phyloP scores from a whole-genome alignment of 2,888 invertebrate species.

The Dicyrtomina minuta region DNA sequence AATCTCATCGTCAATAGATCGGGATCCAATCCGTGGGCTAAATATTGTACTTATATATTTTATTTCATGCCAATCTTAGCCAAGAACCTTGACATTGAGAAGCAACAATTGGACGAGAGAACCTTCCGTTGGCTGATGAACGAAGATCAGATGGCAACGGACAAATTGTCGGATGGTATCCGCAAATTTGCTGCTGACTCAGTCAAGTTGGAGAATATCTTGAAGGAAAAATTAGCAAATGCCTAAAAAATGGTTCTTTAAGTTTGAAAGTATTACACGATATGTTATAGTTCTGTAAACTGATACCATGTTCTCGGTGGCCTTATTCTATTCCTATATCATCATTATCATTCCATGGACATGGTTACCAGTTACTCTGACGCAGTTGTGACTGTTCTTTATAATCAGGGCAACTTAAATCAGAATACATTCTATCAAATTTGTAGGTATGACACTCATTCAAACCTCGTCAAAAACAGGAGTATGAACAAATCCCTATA shows the following conservation, averaged over 20 bases:
- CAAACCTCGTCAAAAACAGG: too few relatives aligned
- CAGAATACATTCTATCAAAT: too few relatives aligned
- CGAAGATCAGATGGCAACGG: conserved; percentile 97
- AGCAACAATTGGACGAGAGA: conserved; percentile 77
- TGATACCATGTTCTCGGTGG: too few relatives aligned
- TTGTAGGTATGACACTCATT: too few relatives aligned
- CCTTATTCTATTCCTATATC: background rate
- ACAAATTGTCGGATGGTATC: conserved; percentile 95
- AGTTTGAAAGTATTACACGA: too few relatives aligned
- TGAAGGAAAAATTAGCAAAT: conserved; percentile 57
- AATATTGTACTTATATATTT: too few relatives aligned
- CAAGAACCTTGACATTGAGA: conserved; percentile 69
- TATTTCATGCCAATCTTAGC: too few relatives aligned
- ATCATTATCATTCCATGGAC: background rate
- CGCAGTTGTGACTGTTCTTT: too few relatives aligned
- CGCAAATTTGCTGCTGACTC: conserved; percentile 94
- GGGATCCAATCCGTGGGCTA: too few relatives aligned
- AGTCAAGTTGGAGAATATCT: conserved; percentile 77
- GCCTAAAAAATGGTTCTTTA: conserved; percentile 22
- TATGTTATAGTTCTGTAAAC: too few relatives aligned
- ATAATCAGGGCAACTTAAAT: too few relatives aligned
- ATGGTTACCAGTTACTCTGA: background rate
- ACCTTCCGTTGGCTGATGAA: conserved; percentile 94
- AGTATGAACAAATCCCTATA: too few relatives aligned
- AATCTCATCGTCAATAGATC: background rate